These are phyloP conservation scores for Hydrotaea cyrtoneurina DNA, from an alignment of 2,888 invertebrate species.

Conservation along the genomic window DNA sequence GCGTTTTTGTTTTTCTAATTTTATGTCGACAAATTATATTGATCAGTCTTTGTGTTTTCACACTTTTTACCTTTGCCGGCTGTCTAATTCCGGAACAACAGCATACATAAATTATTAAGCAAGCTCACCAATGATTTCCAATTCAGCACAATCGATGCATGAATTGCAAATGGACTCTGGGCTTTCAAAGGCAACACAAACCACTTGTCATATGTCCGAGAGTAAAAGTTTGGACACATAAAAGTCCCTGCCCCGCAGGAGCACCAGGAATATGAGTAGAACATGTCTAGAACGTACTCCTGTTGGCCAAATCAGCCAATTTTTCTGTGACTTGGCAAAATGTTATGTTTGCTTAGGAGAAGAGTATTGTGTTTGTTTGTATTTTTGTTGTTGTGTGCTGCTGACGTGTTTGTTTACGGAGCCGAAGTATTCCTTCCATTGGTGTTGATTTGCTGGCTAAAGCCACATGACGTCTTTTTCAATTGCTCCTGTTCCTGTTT, in stretches of 20 bases:
- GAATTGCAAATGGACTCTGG: too few species aligned
- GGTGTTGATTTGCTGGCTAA: conserved; percentile 26
- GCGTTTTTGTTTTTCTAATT: background rate
- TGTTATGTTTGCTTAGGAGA: background rate
- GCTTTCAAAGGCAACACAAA: too few species aligned
- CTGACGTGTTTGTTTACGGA: background rate
- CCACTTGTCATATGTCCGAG: background rate
- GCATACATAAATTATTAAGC: background rate
- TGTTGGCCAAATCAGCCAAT: background rate
- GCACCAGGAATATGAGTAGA: background rate
- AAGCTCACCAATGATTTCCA: background rate
- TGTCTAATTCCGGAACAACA: background rate
- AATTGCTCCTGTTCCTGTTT: background rate
- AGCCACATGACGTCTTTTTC: conserved; percentile 12
- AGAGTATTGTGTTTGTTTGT: background rate
- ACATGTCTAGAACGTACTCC: background rate
- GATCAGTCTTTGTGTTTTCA: background rate
- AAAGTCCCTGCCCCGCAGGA: background rate
- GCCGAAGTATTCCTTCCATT: background rate
- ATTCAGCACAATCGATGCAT: background rate
- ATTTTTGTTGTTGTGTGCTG: background rate
- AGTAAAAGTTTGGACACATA: background rate
- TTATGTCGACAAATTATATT: background rate
- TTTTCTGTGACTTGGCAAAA: background rate
- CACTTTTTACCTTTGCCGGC: background rate